These are phyloP conservation scores for Ictalurus furcatus DNA, from an alignment of 2,113 vertebrate species.

Conservation along the genomic window DNA sequence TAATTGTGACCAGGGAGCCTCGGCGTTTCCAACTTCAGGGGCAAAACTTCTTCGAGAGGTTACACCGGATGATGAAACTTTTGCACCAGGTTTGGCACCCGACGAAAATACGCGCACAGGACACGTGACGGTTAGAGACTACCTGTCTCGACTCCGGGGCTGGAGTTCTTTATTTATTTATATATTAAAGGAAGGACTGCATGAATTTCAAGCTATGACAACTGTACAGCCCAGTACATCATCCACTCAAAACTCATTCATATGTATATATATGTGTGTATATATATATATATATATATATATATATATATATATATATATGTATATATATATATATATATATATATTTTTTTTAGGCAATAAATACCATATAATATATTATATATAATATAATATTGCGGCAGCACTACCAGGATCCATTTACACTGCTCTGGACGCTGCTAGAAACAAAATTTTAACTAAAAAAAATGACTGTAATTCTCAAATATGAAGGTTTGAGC, in stretches of 20 bases:
- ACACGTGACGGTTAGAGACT: constrained; percentile 14
- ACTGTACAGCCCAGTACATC: neutral
- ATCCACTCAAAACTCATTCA: too few relatives aligned
- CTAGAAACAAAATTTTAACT: neutral
- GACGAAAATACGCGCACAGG: neutral
- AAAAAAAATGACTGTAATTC: neutral
- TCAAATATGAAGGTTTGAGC: neutral
- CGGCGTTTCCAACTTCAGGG: neutral
- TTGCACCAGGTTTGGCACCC: constrained; percentile 8
- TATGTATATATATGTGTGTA: too few relatives aligned
- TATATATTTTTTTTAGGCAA: neutral
- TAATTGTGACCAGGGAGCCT: neutral
- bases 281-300: too few relatives aligned
- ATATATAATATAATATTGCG: neutral
- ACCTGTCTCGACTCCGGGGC: neutral
- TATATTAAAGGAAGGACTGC: neutral
- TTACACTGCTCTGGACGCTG: neutral
- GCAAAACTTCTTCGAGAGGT: constrained; percentile 15
- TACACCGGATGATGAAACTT: constrained; percentile 37
- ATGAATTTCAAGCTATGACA: neutral
- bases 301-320: too few relatives aligned
- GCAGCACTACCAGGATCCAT: neutral
- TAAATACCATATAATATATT: neutral
- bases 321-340: too few relatives aligned
- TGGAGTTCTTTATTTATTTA: neutral